Percentiles rank a stretch among this genome's conserved stretches.
phyloP scores from a whole-genome alignment of 2,113 vertebrate species.

The Helogale parvula region DNA sequence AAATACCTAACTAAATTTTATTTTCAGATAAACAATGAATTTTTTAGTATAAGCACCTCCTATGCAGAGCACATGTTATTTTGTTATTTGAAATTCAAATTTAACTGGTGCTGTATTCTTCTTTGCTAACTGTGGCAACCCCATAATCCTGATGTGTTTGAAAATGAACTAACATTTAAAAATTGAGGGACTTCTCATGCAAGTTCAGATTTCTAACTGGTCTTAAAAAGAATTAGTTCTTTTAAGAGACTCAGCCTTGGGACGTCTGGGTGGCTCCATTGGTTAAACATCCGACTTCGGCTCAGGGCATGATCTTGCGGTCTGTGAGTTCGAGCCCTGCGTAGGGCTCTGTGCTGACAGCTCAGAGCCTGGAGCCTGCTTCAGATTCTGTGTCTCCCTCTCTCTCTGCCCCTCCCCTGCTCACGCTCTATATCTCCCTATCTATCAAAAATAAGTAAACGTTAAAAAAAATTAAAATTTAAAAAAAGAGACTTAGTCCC shows the following conservation, averaged over 20 bases:
- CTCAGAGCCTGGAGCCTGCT: too few species aligned
- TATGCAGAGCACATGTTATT: neutral
- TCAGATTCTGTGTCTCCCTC: too few species aligned
- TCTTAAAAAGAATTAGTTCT: neutral
- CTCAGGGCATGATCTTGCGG: too few species aligned
- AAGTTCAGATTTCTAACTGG: neutral
- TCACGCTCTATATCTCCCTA: too few species aligned
- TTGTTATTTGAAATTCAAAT: neutral
- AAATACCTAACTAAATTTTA: neutral
- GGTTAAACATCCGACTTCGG: too few species aligned
- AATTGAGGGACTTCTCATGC: neutral
- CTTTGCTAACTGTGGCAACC: neutral
- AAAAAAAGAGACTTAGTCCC: neutral
- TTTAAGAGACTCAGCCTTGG: neutral
- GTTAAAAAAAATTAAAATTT: too few species aligned
- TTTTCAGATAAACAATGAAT: constrained; percentile 1
- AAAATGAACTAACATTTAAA: constrained; percentile 9
- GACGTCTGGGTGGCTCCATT: too few species aligned
- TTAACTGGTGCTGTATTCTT: neutral
- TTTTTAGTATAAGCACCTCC: neutral
- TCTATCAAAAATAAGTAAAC: too few species aligned
- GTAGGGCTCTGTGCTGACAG: too few species aligned
- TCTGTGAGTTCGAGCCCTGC: too few species aligned
- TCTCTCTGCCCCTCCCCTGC: too few species aligned
- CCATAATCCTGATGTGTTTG: neutral